A percentile compares a stretch with the other conserved stretches of the same genome.
These are phyloP conservation scores for Aphelocoma coerulescens DNA, from an alignment of 2,113 vertebrate species.

Conservation along the genomic window DNA sequence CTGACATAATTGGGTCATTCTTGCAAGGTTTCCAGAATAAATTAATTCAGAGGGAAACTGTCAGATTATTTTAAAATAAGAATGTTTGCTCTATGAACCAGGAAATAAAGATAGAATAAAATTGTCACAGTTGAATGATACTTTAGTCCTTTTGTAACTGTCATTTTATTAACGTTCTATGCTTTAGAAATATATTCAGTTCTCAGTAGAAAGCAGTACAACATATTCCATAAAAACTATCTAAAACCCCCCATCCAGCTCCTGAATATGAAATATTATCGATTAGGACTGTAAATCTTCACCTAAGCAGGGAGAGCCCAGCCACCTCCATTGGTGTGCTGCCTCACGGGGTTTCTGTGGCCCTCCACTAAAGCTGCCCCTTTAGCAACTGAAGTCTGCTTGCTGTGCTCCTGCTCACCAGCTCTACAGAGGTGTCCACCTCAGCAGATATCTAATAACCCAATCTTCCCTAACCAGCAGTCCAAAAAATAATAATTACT, in stretches of 20 bases:
- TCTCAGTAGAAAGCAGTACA: background rate
- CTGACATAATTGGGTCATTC: slow-evolving; percentile 37
- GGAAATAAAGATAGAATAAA: background rate
- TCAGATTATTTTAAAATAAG: background rate
- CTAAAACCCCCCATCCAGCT: background rate
- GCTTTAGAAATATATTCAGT: background rate
- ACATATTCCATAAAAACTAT: background rate
- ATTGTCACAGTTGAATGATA: background rate
- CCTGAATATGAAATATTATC: background rate
- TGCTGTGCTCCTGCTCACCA: background rate
- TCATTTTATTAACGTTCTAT: background rate
- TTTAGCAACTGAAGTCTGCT: background rate
- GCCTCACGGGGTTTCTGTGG: background rate
- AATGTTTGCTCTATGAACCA: background rate
- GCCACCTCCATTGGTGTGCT: background rate
- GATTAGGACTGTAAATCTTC: background rate
- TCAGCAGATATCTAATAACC: background rate
- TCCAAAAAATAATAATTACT: background rate
- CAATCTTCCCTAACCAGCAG: background rate
- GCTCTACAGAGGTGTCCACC: background rate
- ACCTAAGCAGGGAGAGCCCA: background rate
- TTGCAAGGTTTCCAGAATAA: background rate
- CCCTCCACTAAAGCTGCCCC: background rate
- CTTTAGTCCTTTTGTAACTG: background rate
- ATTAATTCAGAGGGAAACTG: background rate